Evolutionary conservation across 2,113 vertebrate species (phyloP), one percentile per base, ranked within the genome.

Genomic region (Isurus oxyrinchus): DNA sequence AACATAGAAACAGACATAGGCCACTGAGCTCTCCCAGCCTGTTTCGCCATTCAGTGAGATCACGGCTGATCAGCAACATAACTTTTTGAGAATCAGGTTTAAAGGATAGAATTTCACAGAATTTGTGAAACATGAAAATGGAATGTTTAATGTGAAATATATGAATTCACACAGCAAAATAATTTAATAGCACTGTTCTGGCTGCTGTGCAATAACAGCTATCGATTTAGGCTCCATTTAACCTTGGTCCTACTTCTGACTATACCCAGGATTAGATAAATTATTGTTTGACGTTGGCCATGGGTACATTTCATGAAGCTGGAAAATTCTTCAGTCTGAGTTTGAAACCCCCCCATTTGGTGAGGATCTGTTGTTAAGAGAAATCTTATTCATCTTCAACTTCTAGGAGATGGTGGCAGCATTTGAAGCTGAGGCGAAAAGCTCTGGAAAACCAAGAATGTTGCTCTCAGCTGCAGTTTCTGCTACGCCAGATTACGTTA

Each of bases 381-480:
- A 67, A 35, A 63, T 23, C 11, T 66, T 16, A n/a, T 44, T 44
- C 23, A 69, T 27, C 27, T 69, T 49, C 44, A 49, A 49, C 44
- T 49, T 69, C 25, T 69, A 98, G 98, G 98, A 98, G 97, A 72
- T 98, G 97, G 10, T 96, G 96, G 97, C 96, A 94, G 98, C 98
- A 96, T 98, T 98, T 96, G 98, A 98, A 96, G 96, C 97, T 21
- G 98, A 99, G 96, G 98, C 97, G 96, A 96, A 87, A 49, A 96
- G 97, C 96, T 97, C 95, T 96, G 98, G 97, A 96, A 97, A 67
- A 96, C 97, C 98, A 95, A 97, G 97, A 84, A 98, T 98, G 97
- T 40, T 98, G 98, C 35, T 98, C 97, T 98, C 98, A 0, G 98
- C 98, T 0, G 97, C 98, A 1, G 98, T 98, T 2, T 97, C 98